phyloP scores from a whole-genome alignment of 2,113 vertebrate species.

The Craseonycteris thonglongyai region DNA sequence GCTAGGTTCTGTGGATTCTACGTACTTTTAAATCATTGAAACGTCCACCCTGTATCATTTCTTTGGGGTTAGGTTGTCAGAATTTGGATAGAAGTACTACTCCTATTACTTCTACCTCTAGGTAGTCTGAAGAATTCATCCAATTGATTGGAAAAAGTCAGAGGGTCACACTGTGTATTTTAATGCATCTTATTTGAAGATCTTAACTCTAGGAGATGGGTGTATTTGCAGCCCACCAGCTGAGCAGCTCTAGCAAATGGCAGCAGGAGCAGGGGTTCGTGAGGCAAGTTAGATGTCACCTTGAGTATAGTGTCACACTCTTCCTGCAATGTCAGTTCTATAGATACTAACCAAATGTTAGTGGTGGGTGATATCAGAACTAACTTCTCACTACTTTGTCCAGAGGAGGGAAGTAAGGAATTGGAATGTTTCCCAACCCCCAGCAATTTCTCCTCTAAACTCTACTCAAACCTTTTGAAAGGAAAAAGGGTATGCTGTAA shows the following conservation, averaged over 20 bases:
- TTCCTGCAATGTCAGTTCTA: neutral
- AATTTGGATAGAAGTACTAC: neutral
- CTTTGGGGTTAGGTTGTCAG: neutral
- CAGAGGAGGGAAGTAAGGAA: neutral
- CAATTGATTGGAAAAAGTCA: neutral
- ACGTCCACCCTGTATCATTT: neutral
- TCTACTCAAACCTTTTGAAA: neutral
- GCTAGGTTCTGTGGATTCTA: slow-evolving; percentile 7
- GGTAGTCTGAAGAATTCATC: neutral
- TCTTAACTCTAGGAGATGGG: neutral
- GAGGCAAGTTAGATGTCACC: neutral
- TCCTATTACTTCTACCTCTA: slow-evolving; percentile 2
- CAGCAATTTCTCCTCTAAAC: neutral
- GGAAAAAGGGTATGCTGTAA: neutral
- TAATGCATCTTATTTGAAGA: neutral
- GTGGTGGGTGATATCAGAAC: neutral
- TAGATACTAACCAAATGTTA: neutral
- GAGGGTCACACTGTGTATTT: neutral
- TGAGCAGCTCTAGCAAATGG: neutral
- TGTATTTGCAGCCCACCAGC: neutral
- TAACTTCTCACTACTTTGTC: neutral
- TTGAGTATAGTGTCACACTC: neutral
- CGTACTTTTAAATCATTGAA: slow-evolving; percentile 34
- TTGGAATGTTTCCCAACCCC: neutral
- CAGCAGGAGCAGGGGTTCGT: neutral